Evolutionary conservation across 1,140 invertebrate species (phyloP).

Genomic region (Pogonomyrmex californicus): DNA sequence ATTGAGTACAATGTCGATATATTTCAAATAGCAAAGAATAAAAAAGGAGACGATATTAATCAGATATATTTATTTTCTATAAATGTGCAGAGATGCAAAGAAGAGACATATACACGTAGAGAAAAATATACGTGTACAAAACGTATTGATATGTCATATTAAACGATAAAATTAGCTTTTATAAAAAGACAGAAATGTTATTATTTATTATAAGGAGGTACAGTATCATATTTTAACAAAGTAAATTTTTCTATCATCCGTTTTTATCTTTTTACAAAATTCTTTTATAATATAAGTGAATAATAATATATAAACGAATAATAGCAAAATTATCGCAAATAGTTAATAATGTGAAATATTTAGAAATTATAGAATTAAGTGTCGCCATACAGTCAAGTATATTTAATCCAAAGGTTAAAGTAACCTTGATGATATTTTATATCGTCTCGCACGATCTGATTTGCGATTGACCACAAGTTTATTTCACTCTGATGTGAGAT

Average conservation of each 20-base stretch:
- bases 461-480: not conserved
- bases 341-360: not conserved
- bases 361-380: not conserved
- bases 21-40: not conserved
- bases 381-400: not conserved
- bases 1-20: conserved; percentile 19
- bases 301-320: conserved; percentile 1
- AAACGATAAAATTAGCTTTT: not conserved
- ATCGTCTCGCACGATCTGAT: not conserved
- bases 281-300: not conserved
- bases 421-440: not conserved
- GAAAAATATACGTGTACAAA: not conserved
- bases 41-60: not conserved
- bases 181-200: not conserved
- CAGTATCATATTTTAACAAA: not conserved
- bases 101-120: not conserved
- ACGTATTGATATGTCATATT: not conserved
- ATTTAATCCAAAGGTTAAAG: not conserved
- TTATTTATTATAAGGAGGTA: not conserved
- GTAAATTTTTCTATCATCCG: not conserved
- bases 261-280: not conserved
- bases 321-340: not conserved
- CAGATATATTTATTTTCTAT: conserved; percentile 5
- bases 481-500: not conserved
- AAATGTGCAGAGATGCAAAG: not conserved